Conservation (phyloP, 1,140 invertebrate species). For the Zaprionus ghesquierei region DNA sequence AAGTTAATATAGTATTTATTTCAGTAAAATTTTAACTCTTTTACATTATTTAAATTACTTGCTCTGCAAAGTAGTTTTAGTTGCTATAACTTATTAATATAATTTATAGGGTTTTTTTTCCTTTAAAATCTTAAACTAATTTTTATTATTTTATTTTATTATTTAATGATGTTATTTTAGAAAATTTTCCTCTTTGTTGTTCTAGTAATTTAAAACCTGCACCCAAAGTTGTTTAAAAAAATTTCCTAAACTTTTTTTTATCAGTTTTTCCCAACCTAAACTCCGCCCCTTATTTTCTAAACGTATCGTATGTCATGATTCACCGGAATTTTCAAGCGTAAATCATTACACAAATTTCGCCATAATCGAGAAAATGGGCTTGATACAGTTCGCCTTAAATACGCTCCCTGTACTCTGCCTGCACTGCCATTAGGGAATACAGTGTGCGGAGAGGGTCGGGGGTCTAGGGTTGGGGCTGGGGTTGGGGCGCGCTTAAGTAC, state of each 20-base stretch:
- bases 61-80: too few species aligned
- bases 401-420: not conserved
- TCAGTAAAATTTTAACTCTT: too few species aligned
- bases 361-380: not conserved
- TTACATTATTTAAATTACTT: too few species aligned
- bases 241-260: not conserved
- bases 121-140: too few species aligned
- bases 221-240: not conserved
- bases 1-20: too few species aligned
- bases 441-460: not conserved
- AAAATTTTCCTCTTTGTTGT: too few species aligned
- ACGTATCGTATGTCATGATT: not conserved
- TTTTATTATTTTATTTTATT: not conserved
- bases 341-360: not conserved
- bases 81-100: too few species aligned
- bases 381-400: slow-evolving; percentile 2
- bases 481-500: slow-evolving; percentile 65
- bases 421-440: not conserved
- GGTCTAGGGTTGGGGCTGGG: not conserved
- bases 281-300: not conserved
- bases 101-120: too few species aligned
- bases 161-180: too few species aligned
- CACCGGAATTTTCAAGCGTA: not conserved
- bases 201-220: too few species aligned
- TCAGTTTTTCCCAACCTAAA: not conserved